Evolutionary conservation across 2,113 vertebrate species (phyloP).

Genomic region (Colius striatus): DNA sequence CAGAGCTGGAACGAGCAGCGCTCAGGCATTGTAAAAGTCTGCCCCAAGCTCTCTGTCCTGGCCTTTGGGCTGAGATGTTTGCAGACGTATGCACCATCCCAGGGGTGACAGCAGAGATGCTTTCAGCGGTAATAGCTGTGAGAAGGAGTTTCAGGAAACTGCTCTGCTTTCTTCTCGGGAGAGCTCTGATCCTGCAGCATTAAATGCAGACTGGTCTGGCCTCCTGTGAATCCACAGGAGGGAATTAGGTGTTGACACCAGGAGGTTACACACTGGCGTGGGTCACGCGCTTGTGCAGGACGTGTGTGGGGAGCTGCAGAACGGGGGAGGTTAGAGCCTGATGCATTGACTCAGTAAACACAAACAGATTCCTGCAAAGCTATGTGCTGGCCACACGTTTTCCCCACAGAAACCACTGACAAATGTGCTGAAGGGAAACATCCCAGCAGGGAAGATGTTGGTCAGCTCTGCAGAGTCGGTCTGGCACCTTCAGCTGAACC

Average conservation of each 20-base stretch:
- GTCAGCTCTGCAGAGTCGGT: accelerated
- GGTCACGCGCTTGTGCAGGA: not conserved
- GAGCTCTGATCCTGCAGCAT: not conserved
- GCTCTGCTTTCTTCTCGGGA: not conserved
- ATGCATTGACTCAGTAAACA: not conserved
- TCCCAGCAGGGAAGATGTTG: not conserved
- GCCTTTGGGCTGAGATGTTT: not conserved
- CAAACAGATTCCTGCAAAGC: not conserved
- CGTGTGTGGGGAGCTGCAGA: not conserved
- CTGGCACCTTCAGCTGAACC: not conserved
- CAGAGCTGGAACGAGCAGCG: not conserved
- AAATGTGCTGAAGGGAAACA: not conserved
- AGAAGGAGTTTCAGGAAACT: not conserved
- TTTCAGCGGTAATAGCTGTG: not conserved
- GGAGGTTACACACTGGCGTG: not conserved
- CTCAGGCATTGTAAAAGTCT: not conserved
- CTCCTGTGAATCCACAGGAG: not conserved
- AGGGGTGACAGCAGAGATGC: not conserved
- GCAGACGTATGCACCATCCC: not conserved
- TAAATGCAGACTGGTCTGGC: accelerated
- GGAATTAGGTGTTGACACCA: not conserved
- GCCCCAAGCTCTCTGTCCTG: not conserved
- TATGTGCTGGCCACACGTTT: accelerated
- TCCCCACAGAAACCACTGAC: not conserved
- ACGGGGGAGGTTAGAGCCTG: not conserved